A percentile compares a stretch with the other conserved stretches of the same genome.
phyloP scores from a whole-genome alignment of 1,140 invertebrate species.

The Tetramorium alpestre region DNA sequence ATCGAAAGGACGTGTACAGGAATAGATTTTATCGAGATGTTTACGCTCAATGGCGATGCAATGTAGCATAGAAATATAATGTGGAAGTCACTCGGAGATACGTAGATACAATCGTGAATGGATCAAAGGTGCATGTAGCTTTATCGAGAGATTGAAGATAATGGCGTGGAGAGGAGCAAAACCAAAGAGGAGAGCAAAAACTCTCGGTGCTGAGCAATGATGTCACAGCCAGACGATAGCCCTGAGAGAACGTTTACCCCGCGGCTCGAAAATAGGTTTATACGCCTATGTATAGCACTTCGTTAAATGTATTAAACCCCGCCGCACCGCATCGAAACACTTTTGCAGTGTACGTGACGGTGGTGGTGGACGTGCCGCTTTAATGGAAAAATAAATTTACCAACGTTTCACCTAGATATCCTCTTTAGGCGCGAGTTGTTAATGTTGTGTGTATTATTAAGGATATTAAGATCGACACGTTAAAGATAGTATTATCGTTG shows the following conservation, averaged over 20 bases:
- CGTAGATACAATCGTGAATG: background rate
- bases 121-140: background rate
- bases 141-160: conserved; percentile 6
- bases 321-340: conserved; percentile 47
- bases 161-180: background rate
- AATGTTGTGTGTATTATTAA: background rate
- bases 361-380: background rate
- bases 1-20: background rate
- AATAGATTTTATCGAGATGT: conserved; percentile 11
- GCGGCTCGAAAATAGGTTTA: conserved; percentile 73
- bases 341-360: conserved; percentile 37
- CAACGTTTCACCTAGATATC: conserved; percentile 27
- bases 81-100: background rate
- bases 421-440: background rate
- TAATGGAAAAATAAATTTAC: background rate
- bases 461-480: conserved; percentile 1
- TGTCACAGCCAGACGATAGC: conserved; percentile 73
- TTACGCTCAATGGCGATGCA: background rate
- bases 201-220: conserved; percentile 67
- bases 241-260: conserved; percentile 77
- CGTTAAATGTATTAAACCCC: conserved; percentile 71
- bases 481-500: background rate
- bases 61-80: background rate
- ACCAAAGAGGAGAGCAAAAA: conserved; percentile 57
- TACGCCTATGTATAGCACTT: conserved; percentile 71